Base-by-base conservation (phyloP, 2,888 invertebrate genomes). In the Dorcus hopei region DNA sequence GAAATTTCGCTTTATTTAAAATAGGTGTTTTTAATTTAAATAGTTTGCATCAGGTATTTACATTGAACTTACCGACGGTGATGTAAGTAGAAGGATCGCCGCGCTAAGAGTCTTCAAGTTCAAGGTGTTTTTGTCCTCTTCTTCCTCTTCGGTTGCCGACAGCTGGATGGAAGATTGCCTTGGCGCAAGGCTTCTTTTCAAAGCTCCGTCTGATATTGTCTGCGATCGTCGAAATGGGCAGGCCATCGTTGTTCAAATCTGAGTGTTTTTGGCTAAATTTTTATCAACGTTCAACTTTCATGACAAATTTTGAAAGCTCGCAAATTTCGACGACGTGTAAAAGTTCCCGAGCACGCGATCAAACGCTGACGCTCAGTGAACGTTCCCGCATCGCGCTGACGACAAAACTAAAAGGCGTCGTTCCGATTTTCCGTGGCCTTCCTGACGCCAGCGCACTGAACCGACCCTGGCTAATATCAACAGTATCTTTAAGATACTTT, bases 81-180 rank as follows among this genome's bases (percentile, higher is more conserved):
- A 88, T 38, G 92, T 93, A 64, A 93, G 81, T 61, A 91, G 82
- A 70, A 89, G 86, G 66, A 93, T 85, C 40, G 93, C 93, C 72
- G 90, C 88, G 72, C 89, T 90, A 68, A 93, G 81, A 74, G 91
- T 88, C 76, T 89, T 91, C 75, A 93, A 77, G 66, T 89, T 90
- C 62, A 90, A 80, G 1, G 88, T 87, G 71, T 85, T 85, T 64
- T 81, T 82, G 63, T 85, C 85, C 41, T 83, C 84, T 49, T 82
- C 82, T 26, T 87, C 87, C 52, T 87, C 87, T 54, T 84, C 83
- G 1, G 83, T 82, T 11, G 64, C 62, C 53, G 70, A 66, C 43
- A 87, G 80, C 68, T 87, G 87, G 52, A 88, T 77, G 1, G 87
- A 88, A 16, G 87, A 84, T 76, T 88, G 88, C 61, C 87, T 78